A percentile compares a stretch with the other conserved stretches of the same genome.
phyloP scores from a whole-genome alignment of 2,113 vertebrate species.

The Pitta sordida region DNA sequence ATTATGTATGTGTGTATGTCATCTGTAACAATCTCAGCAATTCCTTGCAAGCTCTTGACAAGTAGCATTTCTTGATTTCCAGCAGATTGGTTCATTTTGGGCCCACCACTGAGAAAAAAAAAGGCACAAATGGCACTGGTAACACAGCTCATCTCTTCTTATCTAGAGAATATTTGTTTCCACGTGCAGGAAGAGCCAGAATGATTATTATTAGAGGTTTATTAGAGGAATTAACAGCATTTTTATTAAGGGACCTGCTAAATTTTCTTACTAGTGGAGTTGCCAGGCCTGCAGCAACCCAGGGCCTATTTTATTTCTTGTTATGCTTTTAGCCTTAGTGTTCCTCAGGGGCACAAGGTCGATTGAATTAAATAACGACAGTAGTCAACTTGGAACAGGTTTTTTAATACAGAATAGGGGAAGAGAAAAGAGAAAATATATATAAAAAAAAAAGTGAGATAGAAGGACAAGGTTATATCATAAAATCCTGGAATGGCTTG shows the following conservation, averaged over 20 bases:
- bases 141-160: background rate
- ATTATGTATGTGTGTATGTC: background rate
- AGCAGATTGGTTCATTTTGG: background rate
- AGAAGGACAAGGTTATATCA: background rate
- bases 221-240: background rate
- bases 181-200: background rate
- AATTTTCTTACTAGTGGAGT: background rate
- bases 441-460: background rate
- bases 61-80: background rate
- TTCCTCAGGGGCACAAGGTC: background rate
- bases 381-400: background rate
- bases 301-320: background rate
- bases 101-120: background rate
- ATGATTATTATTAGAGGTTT: background rate
- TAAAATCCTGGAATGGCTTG: background rate
- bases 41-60: background rate
- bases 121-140: fast-evolving
- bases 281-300: background rate
- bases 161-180: background rate
- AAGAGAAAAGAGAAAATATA: background rate
- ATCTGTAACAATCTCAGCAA: background rate
- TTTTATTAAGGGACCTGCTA: background rate
- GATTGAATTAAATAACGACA: background rate
- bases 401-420: background rate
- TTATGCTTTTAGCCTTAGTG: background rate